Base-by-base conservation (phyloP, 1,140 invertebrate genomes). In the Diploscapter pachys region DNA sequence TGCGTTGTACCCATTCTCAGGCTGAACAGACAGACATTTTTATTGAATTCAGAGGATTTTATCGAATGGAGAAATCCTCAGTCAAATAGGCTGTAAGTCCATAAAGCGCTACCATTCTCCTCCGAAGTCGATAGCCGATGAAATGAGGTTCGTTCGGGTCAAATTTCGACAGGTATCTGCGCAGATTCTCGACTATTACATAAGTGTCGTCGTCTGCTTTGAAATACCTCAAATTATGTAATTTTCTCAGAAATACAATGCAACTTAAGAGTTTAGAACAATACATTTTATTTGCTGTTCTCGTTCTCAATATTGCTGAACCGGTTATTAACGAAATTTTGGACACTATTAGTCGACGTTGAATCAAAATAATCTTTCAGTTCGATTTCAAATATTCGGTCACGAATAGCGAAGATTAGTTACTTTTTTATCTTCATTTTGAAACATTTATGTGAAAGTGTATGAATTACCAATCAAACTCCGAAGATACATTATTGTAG, bases 121-220 rank as follows among this genome's bases (percentile, higher is more conserved):
- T 59, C 64, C 66, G 59, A 51, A 74, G 53, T 13, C 73, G 64
- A 54, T 66, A 74, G 54, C 73, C 73, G 13, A 74, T 66, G 48
- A 66, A 74, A 31, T 69, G 70, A 4, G 73, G 73, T 51, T 74
- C 63, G 53, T 74, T 63, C 8, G 73, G 66, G 64, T 74, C 73
- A n/a, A 66, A 74, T 5, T 51, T 53, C 50, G 54, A 51, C 66
- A 74, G 57, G 59, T 61, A 74, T 74, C 55, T 64, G n/a, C 64
- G 64, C 5, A 74, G 59, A 56, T 74, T 74, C 61, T 74, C 73
- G 49, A 69, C 66, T 56, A 74, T 74, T 49, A 65, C 64, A 74
- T 74, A 74, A 8, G 73, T 74, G 61, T 74, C 73, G 59, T 74
- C 73, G 49, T 74, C 73, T 11, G 63, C 73, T 53, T 74, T 74